Conservation (phyloP, 2,888 invertebrate species). For the Alloplasta piceator region DNA sequence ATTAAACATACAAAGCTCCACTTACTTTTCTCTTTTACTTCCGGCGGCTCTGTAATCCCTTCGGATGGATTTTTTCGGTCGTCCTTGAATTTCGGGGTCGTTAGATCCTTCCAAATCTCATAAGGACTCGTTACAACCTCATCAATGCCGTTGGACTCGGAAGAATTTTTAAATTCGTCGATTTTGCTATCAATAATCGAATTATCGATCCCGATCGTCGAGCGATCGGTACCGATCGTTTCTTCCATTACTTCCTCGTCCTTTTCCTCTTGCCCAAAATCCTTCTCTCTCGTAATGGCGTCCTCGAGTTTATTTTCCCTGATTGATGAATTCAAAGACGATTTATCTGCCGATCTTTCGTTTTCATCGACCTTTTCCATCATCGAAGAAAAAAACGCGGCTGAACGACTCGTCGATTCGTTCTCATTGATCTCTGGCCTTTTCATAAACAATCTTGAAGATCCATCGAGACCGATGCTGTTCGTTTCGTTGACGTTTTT, state of each 20-base stretch:
- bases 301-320: not conserved
- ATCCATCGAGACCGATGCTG: not conserved
- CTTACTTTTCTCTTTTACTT: slow-evolving; percentile 35
- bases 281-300: no score
- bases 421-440: slow-evolving; percentile 33
- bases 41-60: not conserved
- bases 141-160: no score
- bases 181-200: no score
- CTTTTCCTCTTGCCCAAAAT: no score
- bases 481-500: slow-evolving; percentile 30
- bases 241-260: no score
- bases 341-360: not conserved
- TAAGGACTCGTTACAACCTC: not conserved
- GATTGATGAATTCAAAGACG: not conserved
- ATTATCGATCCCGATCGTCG: no score
- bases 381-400: not conserved
- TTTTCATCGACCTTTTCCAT: not conserved
- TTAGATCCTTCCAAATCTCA: slow-evolving; percentile 4
- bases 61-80: not conserved
- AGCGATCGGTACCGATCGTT: no score
- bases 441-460: slow-evolving; percentile 44
- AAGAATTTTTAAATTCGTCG: no score
- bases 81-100: not conserved
- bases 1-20: not conserved
- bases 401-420: not conserved